A percentile compares a stretch with the other conserved stretches of the same genome.
These are phyloP conservation scores for Nibea coibor DNA, from an alignment of 2,113 vertebrate genomes.

Conservation along the genomic window DNA sequence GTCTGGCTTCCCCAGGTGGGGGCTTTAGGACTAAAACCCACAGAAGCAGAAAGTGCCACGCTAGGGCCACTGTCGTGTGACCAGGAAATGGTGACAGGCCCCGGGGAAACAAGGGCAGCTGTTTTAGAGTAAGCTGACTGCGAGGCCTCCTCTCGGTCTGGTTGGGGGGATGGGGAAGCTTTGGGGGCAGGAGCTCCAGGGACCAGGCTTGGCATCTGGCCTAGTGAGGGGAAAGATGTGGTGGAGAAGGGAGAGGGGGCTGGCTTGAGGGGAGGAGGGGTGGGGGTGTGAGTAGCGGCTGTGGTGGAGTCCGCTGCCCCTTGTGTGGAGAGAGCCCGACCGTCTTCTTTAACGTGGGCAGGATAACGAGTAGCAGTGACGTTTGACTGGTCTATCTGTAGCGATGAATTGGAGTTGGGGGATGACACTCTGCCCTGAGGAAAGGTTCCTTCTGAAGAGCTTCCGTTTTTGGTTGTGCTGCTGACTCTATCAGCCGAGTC, in stretches of 20 bases:
- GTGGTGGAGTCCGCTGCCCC: constrained; percentile 84
- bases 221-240: constrained; percentile 89
- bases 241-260: constrained; percentile 85
- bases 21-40: constrained; percentile 86
- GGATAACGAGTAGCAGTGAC: constrained; percentile 83
- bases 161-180: constrained; percentile 80
- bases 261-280: constrained; percentile 87
- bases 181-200: constrained; percentile 85
- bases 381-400: constrained; percentile 89
- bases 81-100: constrained; percentile 86
- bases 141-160: constrained; percentile 86
- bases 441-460: constrained; percentile 68
- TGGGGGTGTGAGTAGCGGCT: constrained; percentile 68
- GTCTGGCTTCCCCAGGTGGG: constrained; percentile 83
- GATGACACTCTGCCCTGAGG: constrained; percentile 63
- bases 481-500: constrained; percentile 78
- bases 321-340: constrained; percentile 89
- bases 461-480: constrained; percentile 79
- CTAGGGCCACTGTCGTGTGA: constrained; percentile 83
- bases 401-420: constrained; percentile 78
- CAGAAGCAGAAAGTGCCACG: constrained; percentile 80
- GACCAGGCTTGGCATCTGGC: constrained; percentile 86
- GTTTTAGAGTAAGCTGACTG: constrained; percentile 84
- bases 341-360: constrained; percentile 95
- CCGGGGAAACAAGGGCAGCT: constrained; percentile 84